Percentiles rank a stretch among this genome's conserved stretches.
phyloP scores from a whole-genome alignment of 2,113 vertebrate species.

The Elaphurus davidianus region DNA sequence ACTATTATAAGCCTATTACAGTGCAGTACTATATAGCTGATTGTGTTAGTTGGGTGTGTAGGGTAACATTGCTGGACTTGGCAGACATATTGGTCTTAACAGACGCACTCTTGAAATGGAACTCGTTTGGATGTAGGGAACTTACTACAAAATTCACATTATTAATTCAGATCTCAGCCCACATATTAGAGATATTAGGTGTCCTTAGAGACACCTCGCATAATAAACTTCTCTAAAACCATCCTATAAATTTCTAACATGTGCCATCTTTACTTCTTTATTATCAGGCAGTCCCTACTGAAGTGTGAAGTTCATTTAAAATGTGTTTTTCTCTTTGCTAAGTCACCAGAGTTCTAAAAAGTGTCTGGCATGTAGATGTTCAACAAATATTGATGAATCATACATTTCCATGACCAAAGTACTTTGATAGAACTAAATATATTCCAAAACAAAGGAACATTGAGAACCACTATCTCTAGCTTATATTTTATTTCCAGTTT shows the following conservation, averaged over 20 bases:
- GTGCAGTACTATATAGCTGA: neutral
- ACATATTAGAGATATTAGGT: neutral
- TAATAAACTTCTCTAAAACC: neutral
- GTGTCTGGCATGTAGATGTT: neutral
- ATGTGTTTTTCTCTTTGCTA: neutral
- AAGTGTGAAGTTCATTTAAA: neutral
- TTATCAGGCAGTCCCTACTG: neutral
- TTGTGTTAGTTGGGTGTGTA: neutral
- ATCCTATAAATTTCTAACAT: neutral
- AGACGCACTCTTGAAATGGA: neutral
- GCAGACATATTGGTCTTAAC: neutral
- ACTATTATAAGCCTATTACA: neutral
- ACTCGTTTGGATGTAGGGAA: neutral
- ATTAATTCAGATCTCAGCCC: neutral
- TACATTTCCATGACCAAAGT: neutral
- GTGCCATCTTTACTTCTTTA: neutral
- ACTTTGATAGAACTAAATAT: neutral
- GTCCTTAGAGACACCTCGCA: neutral
- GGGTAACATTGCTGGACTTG: neutral
- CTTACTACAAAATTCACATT: neutral
- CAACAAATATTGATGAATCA: neutral
- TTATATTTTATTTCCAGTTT: neutral
- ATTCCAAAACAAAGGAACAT: neutral
- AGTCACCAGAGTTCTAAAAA: neutral
- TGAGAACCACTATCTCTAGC: neutral